Evolutionary conservation across 2,797 vertebrate species (phyloP), one percentile per base, ranked within the genome.

Genomic region (Perodicticus potto): DNA sequence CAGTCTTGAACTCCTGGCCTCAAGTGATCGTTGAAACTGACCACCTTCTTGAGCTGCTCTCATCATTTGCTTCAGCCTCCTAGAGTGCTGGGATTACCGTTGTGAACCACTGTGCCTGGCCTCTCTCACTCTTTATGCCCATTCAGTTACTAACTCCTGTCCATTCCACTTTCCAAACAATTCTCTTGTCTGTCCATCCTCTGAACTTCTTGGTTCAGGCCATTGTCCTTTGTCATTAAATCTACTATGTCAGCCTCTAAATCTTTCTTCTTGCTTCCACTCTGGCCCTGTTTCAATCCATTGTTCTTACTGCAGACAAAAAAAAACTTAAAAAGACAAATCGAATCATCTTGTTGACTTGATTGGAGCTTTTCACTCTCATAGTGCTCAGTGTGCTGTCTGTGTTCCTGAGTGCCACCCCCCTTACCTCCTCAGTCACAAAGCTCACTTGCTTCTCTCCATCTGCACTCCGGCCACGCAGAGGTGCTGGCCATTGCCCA

Each of bases 141-240:
- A 34, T 69, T 86, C 10, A 34, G 16, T 84, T 86, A 57, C 59
- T 29, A 83, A 40, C 43, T 43, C 25, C 69, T 72, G 25, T 29
- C 25, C 73, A 55, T 92, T 91, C 84, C 43, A 65, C 40, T 92
- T 94, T 40, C 67, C 77, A 59, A 55, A 70, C 40, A n/a, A 40
- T n/a, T 82, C 23, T 78, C 6, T n/a, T 59, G 20, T 27, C 70
- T 92, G 61, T 59, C 43, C 16, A 4, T 93, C 70, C 32, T 25
- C 77, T 77, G 32, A 10, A 69, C 43, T 74, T 69, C 82, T 83
- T n/a, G 9, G 4, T 86, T 73, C 27, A 63, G 45, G 65, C 70
- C 25, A 11, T 73, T 32, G 37, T 80, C n/a, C 32, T 67, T 53
- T 93, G 65, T 81, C 74, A 57, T 16, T 4, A 20, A 22, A 70